Conservation (phyloP, 2,113 vertebrate genomes). For the Microtus montanus region DNA sequence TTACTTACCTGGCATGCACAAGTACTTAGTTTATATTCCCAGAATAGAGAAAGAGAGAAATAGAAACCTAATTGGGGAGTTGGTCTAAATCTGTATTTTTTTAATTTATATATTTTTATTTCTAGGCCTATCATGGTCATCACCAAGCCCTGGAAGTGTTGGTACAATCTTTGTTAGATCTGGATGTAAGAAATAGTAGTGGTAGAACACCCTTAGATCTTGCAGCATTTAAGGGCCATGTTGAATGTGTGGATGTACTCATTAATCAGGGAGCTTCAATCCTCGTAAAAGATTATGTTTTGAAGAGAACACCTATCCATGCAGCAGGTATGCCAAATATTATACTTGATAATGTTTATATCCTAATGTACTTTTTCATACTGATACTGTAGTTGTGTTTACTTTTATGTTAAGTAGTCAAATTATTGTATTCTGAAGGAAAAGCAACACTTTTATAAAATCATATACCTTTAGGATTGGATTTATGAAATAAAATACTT, state of each 20-base stretch:
- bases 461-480: not conserved
- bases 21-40: not conserved
- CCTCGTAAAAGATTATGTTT: slow-evolving; percentile 95
- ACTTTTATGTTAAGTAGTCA: not conserved
- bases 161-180: slow-evolving; percentile 97
- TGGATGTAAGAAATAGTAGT: slow-evolving; percentile 95
- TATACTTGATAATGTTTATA: not conserved
- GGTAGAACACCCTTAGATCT: slow-evolving; percentile 96
- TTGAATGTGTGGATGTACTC: slow-evolving; percentile 98
- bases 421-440: not conserved
- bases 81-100: not conserved
- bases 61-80: not conserved
- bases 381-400: not conserved
- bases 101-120: slow-evolving; percentile 55
- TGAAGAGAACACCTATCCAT: slow-evolving; percentile 97
- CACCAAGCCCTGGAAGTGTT: slow-evolving; percentile 97
- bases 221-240: slow-evolving; percentile 96
- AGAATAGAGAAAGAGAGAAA: too few species aligned
- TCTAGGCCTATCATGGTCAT: slow-evolving; percentile 97
- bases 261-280: slow-evolving; percentile 99
- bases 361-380: not conserved
- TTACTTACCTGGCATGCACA: not conserved
- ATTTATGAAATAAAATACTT: slow-evolving; percentile 6
- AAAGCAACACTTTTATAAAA: slow-evolving; percentile 36
- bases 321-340: slow-evolving; percentile 90